phyloP scores from a whole-genome alignment of 2,113 vertebrate genomes.

The Erpornis zantholeuca region DNA sequence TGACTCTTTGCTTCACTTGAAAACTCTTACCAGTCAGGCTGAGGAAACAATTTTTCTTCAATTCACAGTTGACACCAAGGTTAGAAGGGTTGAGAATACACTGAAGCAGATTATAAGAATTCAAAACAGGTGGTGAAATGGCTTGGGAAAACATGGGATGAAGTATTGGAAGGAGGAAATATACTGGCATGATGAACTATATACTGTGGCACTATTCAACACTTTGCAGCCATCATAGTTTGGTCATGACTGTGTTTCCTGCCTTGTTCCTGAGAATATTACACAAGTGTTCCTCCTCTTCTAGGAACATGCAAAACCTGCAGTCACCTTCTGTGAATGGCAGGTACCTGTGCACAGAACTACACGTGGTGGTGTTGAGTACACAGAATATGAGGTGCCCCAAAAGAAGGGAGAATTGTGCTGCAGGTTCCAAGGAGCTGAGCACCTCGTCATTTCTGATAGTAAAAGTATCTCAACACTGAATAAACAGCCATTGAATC shows the following conservation, averaged over 20 bases:
- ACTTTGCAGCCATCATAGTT: neutral
- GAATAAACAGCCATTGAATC: neutral
- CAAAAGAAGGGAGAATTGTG: neutral
- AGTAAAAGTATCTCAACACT: neutral
- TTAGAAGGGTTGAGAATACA: neutral
- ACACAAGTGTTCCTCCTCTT: neutral
- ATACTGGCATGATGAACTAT: neutral
- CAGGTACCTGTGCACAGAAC: neutral
- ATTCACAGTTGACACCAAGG: neutral
- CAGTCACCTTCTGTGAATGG: accelerated
- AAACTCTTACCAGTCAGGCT: neutral
- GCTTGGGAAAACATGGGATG: neutral
- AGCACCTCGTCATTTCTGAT: neutral
- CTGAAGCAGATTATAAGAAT: neutral
- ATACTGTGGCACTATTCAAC: neutral
- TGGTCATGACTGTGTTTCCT: neutral
- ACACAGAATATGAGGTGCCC: neutral
- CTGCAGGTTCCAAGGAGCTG: neutral
- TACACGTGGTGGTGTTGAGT: neutral
- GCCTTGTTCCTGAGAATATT: neutral
- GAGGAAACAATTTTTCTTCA: neutral
- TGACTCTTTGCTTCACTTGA: neutral
- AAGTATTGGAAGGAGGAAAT: neutral
- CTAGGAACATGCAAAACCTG: neutral
- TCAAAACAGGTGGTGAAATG: neutral